A percentile compares a stretch with the other conserved stretches of the same genome.
Evolutionary conservation across 2,797 vertebrate species (phyloP).

Genomic region (Triplophysa bombifrons): DNA sequence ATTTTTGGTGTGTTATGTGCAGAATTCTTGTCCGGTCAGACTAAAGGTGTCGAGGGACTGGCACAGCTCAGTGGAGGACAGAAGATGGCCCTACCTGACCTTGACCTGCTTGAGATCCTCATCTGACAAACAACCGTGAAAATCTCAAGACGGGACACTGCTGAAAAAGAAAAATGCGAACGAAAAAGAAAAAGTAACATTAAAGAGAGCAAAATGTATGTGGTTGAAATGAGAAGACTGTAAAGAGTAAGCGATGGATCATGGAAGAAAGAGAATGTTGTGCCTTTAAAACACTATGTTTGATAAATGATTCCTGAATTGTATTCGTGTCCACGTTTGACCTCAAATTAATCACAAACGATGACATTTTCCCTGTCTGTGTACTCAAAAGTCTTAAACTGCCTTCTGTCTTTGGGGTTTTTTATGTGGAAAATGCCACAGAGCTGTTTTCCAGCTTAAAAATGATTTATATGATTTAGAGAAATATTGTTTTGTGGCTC

Average conservation of each 20-base stretch:
- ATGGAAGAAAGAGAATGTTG: neutral
- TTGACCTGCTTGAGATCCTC: slow-evolving; percentile 54
- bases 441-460: neutral
- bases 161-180: neutral
- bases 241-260: neutral
- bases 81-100: slow-evolving; percentile 47
- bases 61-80: neutral
- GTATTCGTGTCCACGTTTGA: neutral
- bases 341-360: neutral
- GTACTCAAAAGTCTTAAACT: slow-evolving; percentile 14
- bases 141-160: neutral
- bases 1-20: slow-evolving; percentile 20
- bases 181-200: neutral
- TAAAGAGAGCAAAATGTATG: neutral
- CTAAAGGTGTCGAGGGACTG: slow-evolving; percentile 23
- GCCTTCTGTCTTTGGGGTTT: neutral
- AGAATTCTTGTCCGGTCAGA: slow-evolving; percentile 37
- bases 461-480: slow-evolving; percentile 3
- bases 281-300: slow-evolving; percentile 4
- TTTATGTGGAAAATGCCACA: neutral
- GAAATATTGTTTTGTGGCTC: neutral
- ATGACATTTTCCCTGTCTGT: neutral
- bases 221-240: neutral
- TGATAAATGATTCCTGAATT: neutral
- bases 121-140: slow-evolving; percentile 40